Percentiles rank a stretch among this genome's conserved stretches.
Evolutionary conservation across 53 echinoderm and acorn worm genomes (phyloP).

Genomic region (Astropecten irregularis): DNA sequence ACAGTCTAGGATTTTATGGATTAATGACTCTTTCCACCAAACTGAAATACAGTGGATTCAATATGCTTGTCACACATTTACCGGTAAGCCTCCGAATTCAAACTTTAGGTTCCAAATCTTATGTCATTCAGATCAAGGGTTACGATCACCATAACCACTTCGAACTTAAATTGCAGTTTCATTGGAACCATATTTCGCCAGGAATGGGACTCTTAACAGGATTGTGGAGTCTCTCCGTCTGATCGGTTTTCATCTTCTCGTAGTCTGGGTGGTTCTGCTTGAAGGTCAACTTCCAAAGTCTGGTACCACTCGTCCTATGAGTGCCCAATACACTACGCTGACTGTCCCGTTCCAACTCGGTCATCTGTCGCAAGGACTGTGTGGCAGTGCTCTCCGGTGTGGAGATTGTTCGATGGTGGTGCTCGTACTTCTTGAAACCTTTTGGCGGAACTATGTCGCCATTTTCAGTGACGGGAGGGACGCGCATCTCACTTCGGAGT

Average conservation of each 20-base stretch:
- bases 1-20: no score
- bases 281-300: constrained; percentile 91
- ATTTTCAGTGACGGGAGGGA: constrained; percentile 71
- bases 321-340: constrained; percentile 73
- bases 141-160: no score
- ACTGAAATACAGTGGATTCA: no score
- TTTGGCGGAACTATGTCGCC: constrained; percentile 76
- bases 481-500: constrained; percentile 92
- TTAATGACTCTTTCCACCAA: no score
- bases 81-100: no score
- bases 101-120: no score
- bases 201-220: constrained; percentile 7
- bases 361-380: constrained; percentile 70
- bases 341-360: constrained; percentile 79
- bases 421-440: constrained; percentile 64
- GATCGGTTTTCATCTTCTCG: constrained; percentile 58
- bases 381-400: constrained; percentile 63
- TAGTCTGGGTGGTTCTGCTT: constrained; percentile 87
- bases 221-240: background rate
- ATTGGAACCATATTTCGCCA: constrained; percentile 51
- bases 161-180: no score
- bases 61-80: no score
- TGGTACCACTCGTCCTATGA: constrained; percentile 65
- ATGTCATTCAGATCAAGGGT: no score
- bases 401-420: constrained; percentile 19